Evolutionary conservation across 2,888 invertebrate genomes (phyloP).

Genomic region (Sepioteuthis lessoniana): DNA sequence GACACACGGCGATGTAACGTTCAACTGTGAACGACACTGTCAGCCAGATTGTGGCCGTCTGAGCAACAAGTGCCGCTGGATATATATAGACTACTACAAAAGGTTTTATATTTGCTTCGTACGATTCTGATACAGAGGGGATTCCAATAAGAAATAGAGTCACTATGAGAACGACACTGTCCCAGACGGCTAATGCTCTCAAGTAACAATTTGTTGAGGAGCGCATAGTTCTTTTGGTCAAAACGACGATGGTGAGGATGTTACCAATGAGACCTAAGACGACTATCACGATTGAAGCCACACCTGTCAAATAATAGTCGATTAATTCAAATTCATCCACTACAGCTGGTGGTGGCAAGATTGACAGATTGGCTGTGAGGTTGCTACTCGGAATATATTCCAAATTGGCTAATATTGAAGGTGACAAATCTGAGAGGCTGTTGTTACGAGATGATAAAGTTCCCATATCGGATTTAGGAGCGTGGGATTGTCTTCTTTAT

Average conservation of each 20-base stretch:
- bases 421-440: not conserved
- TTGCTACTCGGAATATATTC: not conserved
- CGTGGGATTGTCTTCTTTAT: too few relatives aligned
- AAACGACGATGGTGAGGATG: slow-evolving; percentile 78
- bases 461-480: not conserved
- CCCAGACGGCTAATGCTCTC: slow-evolving; percentile 73
- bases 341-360: not conserved
- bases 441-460: not conserved
- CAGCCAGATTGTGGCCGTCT: slow-evolving; percentile 94
- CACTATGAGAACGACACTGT: slow-evolving; percentile 70
- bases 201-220: slow-evolving; percentile 81
- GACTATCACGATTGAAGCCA: slow-evolving; percentile 67
- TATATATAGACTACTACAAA: slow-evolving; percentile 72
- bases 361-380: not conserved
- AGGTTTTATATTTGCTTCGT: slow-evolving; percentile 61
- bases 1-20: slow-evolving; percentile 87
- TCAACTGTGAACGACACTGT: slow-evolving; percentile 83
- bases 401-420: not conserved
- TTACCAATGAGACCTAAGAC: slow-evolving; percentile 83
- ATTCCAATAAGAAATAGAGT: slow-evolving; percentile 70
- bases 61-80: slow-evolving; percentile 89
- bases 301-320: slow-evolving; percentile 65
- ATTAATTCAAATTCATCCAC: not conserved
- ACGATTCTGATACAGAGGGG: slow-evolving; percentile 61
- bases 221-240: slow-evolving; percentile 81